Evolutionary conservation across 2,113 vertebrate genomes (phyloP).

Genomic region (Apeltes quadracus): DNA sequence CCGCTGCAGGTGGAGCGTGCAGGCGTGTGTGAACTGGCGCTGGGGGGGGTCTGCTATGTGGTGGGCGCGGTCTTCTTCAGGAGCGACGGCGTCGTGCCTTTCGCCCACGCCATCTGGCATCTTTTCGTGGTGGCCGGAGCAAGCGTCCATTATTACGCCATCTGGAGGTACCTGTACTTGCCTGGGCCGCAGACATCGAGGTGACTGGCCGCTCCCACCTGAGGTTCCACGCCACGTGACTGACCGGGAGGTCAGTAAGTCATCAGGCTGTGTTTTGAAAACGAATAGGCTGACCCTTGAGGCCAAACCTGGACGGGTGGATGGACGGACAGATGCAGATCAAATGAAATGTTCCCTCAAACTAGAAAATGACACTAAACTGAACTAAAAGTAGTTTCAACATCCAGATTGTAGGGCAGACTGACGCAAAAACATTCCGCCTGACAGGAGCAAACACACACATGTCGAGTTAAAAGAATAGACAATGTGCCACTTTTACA

Average conservation of each 20-base stretch:
- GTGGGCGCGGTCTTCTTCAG: constrained; percentile 93
- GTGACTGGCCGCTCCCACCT: constrained; percentile 43
- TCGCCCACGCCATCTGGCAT: constrained; percentile 97
- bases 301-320: neutral
- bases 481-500: neutral
- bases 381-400: neutral
- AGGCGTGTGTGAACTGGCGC: constrained; percentile 88
- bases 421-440: neutral
- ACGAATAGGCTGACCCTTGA: neutral
- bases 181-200: constrained; percentile 75
- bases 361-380: too few species aligned
- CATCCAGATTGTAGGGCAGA: neutral
- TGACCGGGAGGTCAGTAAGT: neutral
- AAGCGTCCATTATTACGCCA: constrained; percentile 91
- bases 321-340: neutral
- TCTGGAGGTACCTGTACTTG: constrained; percentile 92
- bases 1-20: constrained; percentile 85
- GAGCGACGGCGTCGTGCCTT: constrained; percentile 92
- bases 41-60: constrained; percentile 87
- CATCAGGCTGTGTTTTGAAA: neutral
- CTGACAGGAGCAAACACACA: neutral
- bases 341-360: neutral
- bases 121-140: constrained; percentile 92
- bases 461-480: neutral
- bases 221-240: neutral